phyloP scores from a whole-genome alignment of 1,140 invertebrate species.

The Bombyx mandarina region DNA sequence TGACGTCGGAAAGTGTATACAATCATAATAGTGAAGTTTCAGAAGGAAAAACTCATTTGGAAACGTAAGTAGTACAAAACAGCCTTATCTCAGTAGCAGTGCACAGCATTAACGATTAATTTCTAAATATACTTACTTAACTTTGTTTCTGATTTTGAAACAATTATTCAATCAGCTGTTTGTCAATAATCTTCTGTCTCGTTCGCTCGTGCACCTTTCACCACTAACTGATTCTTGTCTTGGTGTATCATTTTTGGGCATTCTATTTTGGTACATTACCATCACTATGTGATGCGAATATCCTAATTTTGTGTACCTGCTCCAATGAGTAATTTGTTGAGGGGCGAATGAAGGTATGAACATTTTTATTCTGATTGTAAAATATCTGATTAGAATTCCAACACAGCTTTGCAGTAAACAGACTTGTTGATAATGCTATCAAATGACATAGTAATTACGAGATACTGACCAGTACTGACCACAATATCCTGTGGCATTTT shows the following conservation, averaged over 20 bases:
- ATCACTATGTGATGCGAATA: conserved; percentile 62
- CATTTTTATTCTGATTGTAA: background rate
- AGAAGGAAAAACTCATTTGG: no score
- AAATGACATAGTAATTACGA: no score
- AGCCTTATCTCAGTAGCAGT: no score
- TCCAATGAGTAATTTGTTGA: conserved; percentile 42
- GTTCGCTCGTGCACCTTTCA: conserved; percentile 28
- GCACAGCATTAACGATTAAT: background rate
- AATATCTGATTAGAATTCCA: background rate
- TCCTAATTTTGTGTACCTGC: conserved; percentile 53
- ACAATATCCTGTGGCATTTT: no score
- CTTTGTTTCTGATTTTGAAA: conserved; percentile 7
- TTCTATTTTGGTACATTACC: conserved; percentile 70
- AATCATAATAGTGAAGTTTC: conserved; percentile 16
- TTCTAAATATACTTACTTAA: conserved; percentile 3
- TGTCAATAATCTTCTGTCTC: conserved; percentile 58
- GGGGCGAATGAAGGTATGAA: conserved; percentile 43
- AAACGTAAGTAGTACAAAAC: no score
- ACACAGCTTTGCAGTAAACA: no score
- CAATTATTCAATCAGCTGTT: conserved; percentile 54
- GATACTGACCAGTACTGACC: no score
- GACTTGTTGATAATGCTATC: no score
- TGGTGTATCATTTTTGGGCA: conserved; percentile 65
- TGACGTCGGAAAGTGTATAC: conserved; percentile 30
- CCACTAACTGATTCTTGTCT: conserved; percentile 43